These are phyloP conservation scores for Eristalinus sepulchralis DNA, from an alignment of 2,888 invertebrate species.

Conservation along the genomic window DNA sequence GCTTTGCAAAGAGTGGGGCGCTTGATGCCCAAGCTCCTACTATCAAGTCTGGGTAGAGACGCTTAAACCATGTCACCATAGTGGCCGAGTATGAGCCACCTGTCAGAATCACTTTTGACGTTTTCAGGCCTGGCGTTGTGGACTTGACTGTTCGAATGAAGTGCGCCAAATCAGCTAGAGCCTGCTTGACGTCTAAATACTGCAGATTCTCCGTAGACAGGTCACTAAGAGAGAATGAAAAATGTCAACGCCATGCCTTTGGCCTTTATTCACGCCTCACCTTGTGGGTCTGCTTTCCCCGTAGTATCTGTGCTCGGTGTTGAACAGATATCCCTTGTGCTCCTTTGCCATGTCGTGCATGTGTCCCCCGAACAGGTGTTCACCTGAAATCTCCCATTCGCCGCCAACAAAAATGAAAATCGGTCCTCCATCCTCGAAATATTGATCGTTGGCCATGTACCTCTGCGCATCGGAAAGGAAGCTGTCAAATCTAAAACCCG, in stretches of 20 bases:
- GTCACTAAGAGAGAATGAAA: slow-evolving; percentile 80
- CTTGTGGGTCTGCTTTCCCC: slow-evolving; percentile 87
- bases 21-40: slow-evolving; percentile 85
- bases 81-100: slow-evolving; percentile 87
- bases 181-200: slow-evolving; percentile 85
- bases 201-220: slow-evolving; percentile 83
- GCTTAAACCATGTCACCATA: slow-evolving; percentile 86
- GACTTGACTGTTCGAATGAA: slow-evolving; percentile 83
- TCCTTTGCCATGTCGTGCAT: slow-evolving; percentile 84
- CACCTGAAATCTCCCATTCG: slow-evolving; percentile 86
- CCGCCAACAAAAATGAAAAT: slow-evolving; percentile 86
- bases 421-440: slow-evolving; percentile 82
- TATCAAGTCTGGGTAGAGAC: slow-evolving; percentile 85
- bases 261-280: slow-evolving; percentile 81
- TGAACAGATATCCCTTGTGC: slow-evolving; percentile 85
- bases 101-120: slow-evolving; percentile 82
- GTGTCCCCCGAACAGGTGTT: slow-evolving; percentile 84
- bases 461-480: slow-evolving; percentile 76
- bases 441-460: slow-evolving; percentile 82
- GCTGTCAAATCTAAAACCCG: neutral
- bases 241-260: neutral
- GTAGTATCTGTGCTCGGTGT: slow-evolving; percentile 92
- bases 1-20: slow-evolving; percentile 85
- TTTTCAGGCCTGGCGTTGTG: slow-evolving; percentile 75
- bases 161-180: slow-evolving; percentile 85